A percentile compares a stretch with the other conserved stretches of the same genome.
Conservation (phyloP, 2,797 vertebrate genomes). For the Microctenopoma stevenorrisi region DNA sequence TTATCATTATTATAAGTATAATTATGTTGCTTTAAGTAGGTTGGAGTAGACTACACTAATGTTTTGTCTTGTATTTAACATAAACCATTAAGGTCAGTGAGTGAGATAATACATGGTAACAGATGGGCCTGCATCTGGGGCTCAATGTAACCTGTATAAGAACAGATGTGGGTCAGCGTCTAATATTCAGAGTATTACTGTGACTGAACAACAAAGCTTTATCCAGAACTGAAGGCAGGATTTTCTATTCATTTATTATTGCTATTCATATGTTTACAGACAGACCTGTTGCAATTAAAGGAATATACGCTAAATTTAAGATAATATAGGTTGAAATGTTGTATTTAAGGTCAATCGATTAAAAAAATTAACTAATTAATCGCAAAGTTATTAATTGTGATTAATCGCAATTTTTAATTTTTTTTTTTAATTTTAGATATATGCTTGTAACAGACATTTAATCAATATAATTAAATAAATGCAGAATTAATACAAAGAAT, state of each 20-base stretch:
- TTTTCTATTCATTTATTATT: conserved; percentile 53
- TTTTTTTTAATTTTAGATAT: no score
- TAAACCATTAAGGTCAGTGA: conserved; percentile 62
- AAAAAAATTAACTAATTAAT: no score
- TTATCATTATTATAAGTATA: conserved; percentile 1
- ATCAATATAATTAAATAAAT: no score
- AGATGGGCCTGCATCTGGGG: conserved; percentile 78
- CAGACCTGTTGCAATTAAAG: conserved; percentile 14
- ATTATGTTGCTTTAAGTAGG: conserved; percentile 6
- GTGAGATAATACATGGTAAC: conserved; percentile 73
- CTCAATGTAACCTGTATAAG: conserved; percentile 65
- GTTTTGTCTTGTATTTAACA: conserved; percentile 58
- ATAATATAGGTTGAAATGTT: conserved; percentile 7
- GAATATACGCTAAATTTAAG: conserved; percentile 23
- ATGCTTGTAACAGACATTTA: no score
- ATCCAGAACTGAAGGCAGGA: conserved; percentile 49
- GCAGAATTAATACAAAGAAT: no score
- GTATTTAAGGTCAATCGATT: no score
- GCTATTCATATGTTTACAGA: conserved; percentile 51
- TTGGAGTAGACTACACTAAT: conserved; percentile 32
- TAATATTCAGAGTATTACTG: conserved; percentile 67
- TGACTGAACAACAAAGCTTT: conserved; percentile 62
- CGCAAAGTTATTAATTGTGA: no score
- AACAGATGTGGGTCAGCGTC: conserved; percentile 76
- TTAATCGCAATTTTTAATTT: no score